Base-by-base conservation (phyloP, 2,113 vertebrate genomes). In the Madoqua kirkii region DNA sequence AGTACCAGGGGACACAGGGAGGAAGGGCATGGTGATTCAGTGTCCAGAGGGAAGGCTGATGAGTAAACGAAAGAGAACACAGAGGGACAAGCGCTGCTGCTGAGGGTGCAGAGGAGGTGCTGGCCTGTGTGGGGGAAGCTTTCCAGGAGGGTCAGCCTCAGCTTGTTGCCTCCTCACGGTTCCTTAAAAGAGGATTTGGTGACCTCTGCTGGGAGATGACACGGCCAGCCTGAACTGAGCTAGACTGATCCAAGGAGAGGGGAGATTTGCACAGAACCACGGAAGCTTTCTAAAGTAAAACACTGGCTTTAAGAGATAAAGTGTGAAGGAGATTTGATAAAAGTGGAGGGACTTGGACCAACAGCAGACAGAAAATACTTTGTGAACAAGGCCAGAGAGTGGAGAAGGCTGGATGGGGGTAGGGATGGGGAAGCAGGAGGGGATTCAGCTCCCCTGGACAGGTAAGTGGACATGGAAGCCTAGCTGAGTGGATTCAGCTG, bases 161-260 rank as follows among this genome's bases (percentile, higher is more conserved):
- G 78, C 67, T 17, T 54, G 23, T 31, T n/a, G 36, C 33, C n/a
- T 81, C 52, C 62, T 79, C 45, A 10, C 50, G 0, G 6, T 54
- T 94, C 25, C n/a, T 91, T 95, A 64, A 36, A 93, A 96, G 95
- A 96, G 95, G 97, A 71, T 97, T 97, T 97, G 95, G 97, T 96
- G 98, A 96, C 98, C 97, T 82, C 97, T 98, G 64, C 97, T 97
- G 97, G 97, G 89, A 50, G 62, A 78, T 60, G 85, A 86, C 52
- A 82, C 4, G 91, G 81, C 40, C 23, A 86, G 86, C 48, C 60
- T 52, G 50, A 52, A 27, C 25, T 14, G 60, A 74, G 40, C 23
- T 8, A 14, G 14, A 14, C 0, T 48, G 60, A 43, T 83, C 36
- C 64, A 62, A 54, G 45, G 62, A 79, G 14, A 62, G 54, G 29